Evolutionary conservation across 2,888 invertebrate species (phyloP), one percentile per base, ranked within the genome.

Genomic region (Chromoteleia sp.): DNA sequence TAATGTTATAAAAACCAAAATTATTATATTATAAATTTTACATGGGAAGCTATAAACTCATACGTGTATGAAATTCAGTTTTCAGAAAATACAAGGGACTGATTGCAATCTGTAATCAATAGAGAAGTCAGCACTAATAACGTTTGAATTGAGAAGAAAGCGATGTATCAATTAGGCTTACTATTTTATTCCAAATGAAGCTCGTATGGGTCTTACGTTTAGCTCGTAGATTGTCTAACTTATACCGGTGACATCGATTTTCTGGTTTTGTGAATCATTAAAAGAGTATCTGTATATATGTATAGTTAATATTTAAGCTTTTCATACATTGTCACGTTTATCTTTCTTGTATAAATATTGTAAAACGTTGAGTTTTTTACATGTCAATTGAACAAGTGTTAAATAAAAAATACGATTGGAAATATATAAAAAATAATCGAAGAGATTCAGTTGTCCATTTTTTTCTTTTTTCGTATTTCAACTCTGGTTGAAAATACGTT

Each of bases 211-310:
- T 36, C 39, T 50, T 15, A 17, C n/a, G 48, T 39, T 59, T 45
- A 25, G 10, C 12, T 25, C 3, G 48, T 10, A 21, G 58, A 56
- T 30, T 6, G 50, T 25, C 14, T 25, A 41, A 43, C 5, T 33
- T 33, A 50, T 56, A 39, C 8, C 12, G 45, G 10, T 14, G 45
- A 68, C 41, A 50, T 45, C 43, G 7, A 56, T 48, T 70, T 58
- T 48, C 45, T 1, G 1, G 10, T 30, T 58, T 17, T 15, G 36
- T 36, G 21, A 56, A 33, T 70, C 21, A 29, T 6, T 39, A 33
- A 58, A 59, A 30, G 33, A 43, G 45, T 19, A 19, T 10, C 14
- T 68, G 68, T 68, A 68, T 45, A 68, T 68, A 68, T 56, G 68
- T 56, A 65, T 65, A 65, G 36, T 39, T 68, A 54, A 52, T 67